These are phyloP conservation scores for Strigops habroptila DNA, from an alignment of 2,113 vertebrate species.

Conservation along the genomic window DNA sequence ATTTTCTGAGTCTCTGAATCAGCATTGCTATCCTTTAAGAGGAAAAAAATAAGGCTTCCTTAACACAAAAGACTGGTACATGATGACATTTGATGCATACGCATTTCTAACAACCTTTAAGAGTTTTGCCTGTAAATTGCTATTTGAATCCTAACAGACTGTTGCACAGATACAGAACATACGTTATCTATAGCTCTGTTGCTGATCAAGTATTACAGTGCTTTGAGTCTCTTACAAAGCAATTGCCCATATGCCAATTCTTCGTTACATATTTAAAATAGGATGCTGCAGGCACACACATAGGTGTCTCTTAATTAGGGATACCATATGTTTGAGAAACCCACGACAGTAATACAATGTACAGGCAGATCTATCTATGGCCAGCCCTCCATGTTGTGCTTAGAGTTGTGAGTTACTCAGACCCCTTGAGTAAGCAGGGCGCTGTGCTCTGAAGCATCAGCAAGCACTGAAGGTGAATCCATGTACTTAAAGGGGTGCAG, in stretches of 20 bases:
- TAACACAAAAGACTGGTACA: not conserved
- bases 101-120: not conserved
- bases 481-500: not conserved
- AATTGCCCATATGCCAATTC: not conserved
- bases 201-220: not conserved
- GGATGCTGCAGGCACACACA: not conserved
- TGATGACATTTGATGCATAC: not conserved
- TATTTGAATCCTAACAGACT: not conserved
- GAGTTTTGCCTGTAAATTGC: not conserved
- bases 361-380: not conserved
- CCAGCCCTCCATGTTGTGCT: not conserved
- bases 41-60: not conserved
- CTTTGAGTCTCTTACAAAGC: not conserved
- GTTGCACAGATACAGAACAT: not conserved
- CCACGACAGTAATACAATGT: fast-evolving
- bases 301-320: not conserved
- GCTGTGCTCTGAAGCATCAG: not conserved
- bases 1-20: not conserved
- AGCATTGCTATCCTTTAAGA: not conserved
- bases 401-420: not conserved
- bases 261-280: not conserved
- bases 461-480: not conserved
- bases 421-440: not conserved
- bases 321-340: not conserved
- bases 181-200: not conserved